These are phyloP conservation scores for Plusia festucae DNA, from an alignment of 2,888 invertebrate species.

Conservation along the genomic window DNA sequence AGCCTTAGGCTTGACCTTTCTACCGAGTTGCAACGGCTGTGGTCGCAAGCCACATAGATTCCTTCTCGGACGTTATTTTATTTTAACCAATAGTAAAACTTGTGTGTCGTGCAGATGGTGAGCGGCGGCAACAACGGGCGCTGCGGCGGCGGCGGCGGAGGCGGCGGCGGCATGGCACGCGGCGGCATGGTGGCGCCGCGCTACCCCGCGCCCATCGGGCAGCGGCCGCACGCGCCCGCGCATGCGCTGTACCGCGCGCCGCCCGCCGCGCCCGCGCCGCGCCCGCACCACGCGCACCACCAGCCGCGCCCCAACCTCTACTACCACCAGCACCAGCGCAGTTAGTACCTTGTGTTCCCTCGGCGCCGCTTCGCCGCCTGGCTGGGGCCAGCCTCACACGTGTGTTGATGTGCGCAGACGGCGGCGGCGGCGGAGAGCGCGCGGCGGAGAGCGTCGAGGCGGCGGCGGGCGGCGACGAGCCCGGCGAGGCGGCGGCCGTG, in stretches of 20 bases:
- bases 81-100: too few relatives aligned
- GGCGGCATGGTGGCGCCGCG: slow-evolving; percentile 80
- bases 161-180: slow-evolving; percentile 68
- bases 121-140: slow-evolving; percentile 79
- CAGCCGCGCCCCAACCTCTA: slow-evolving; percentile 76
- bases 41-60: too few relatives aligned
- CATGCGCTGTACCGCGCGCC: slow-evolving; percentile 79
- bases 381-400: slow-evolving; percentile 42
- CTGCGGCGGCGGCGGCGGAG: slow-evolving; percentile 70
- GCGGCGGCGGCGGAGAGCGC: slow-evolving; percentile 73
- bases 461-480: slow-evolving; percentile 65
- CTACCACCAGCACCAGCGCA: slow-evolving; percentile 86
- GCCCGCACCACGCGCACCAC: slow-evolving; percentile 71
- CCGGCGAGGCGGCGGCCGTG: slow-evolving; percentile 64
- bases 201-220: slow-evolving; percentile 88
- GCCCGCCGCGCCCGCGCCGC: slow-evolving; percentile 63
- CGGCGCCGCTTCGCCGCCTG: slow-evolving; percentile 24
- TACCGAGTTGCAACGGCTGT: too few relatives aligned
- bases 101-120: slow-evolving; percentile 70
- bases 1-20: too few relatives aligned
- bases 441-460: slow-evolving; percentile 69
- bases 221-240: slow-evolving; percentile 86
- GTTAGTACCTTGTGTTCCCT: slow-evolving; percentile 70
- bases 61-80: too few relatives aligned
- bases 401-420: slow-evolving; percentile 64